Base-by-base conservation (phyloP, 23 tunicate species). In the Styela plicata region DNA sequence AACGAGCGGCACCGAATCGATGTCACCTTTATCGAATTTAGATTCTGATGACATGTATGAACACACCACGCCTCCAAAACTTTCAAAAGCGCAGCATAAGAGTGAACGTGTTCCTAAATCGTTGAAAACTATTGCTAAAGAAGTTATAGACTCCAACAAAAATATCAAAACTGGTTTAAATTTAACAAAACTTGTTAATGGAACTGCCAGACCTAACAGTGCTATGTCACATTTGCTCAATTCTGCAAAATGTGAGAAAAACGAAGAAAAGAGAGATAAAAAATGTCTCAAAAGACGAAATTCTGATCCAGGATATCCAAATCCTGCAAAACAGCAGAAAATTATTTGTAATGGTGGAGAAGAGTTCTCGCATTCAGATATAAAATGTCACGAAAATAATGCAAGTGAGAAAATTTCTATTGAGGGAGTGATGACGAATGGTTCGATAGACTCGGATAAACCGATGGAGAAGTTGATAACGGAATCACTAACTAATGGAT, bases 261-360 rank as follows among this genome's bases (percentile, higher is more conserved):
- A 7, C 13, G 17, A 3, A 27, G 17, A 5, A 7, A 24, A 66
- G 7, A 10, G 17, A 66, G 7, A 27, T 24, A 66, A 27, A 24
- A 66, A 24, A 66, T 24, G 7, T 27, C 29, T 27, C 70, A 24
- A 66, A 26, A 82, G 91, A 16, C 74, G 91, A 53, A 87, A 87
- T 31, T 87, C 91, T 33, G 91, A 87, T 34, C 86, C 91, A 18
- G 75, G 78, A 73, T 24, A 73, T n/a, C 37, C 44, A 17, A 32
- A 16, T 10, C 52, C 78, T 16, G 52, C 52, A 10, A 73, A 23
- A 1, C 78, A 73, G 16, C 33, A 34, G 1, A 2, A 73, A 34
- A 1, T 24, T 7, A 66, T 66, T 66, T 66, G 70, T 66, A 66
- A 44, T 44, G 57, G 57, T 44, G 57, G 57, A 5, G 57, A 44